Conservation (phyloP, 2,797 vertebrate genomes). For the Pogoniulus pusillus region DNA sequence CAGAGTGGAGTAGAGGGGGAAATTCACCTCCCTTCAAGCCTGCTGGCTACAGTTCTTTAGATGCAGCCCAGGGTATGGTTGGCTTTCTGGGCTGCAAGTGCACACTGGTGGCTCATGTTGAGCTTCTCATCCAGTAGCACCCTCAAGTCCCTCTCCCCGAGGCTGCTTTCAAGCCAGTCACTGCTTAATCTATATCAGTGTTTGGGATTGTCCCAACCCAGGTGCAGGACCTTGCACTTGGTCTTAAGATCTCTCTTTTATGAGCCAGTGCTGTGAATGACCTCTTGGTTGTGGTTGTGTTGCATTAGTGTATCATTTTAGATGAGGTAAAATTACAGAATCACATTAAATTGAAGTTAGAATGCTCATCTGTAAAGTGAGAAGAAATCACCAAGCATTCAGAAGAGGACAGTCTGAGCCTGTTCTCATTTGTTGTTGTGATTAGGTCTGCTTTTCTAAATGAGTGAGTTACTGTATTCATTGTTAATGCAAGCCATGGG, state of each 20-base stretch:
- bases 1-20: no score
- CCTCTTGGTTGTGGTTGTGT: neutral
- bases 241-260: neutral
- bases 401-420: neutral
- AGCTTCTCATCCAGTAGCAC: no score
- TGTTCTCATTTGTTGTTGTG: neutral
- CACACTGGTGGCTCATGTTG: no score
- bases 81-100: no score
- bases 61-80: no score
- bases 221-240: no score
- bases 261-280: neutral
- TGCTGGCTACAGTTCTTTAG: no score
- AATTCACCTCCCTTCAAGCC: no score
- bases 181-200: no score
- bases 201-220: no score
- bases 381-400: neutral
- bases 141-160: no score
- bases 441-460: neutral
- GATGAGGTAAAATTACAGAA: neutral
- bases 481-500: neutral
- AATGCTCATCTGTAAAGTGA: neutral
- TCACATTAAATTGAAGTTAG: neutral
- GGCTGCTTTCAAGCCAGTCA: no score
- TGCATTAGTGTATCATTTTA: neutral
- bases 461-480: neutral